These are phyloP conservation scores for Timema cristinae DNA, from an alignment of 2,888 invertebrate genomes.

Conservation along the genomic window DNA sequence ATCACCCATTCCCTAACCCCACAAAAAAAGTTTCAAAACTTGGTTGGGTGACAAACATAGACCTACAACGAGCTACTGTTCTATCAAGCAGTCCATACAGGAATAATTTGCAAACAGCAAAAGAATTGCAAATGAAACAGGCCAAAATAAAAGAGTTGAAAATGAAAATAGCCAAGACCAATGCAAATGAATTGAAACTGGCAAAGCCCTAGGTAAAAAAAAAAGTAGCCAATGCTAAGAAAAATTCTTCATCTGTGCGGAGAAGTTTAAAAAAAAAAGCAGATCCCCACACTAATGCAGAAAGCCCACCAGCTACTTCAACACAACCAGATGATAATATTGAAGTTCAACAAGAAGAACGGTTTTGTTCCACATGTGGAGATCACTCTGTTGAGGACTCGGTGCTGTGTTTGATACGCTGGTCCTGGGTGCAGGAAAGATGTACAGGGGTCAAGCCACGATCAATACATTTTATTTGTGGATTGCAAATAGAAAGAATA, in stretches of 20 bases:
- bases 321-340: not conserved
- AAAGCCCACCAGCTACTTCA: not conserved
- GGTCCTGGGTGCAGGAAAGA: not conserved
- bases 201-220: not conserved
- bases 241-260: not conserved
- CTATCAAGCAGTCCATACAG: not conserved
- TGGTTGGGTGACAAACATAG: not conserved
- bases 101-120: not conserved
- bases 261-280: not conserved
- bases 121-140: not conserved
- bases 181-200: not conserved
- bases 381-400: not conserved
- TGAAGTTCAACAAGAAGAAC: not conserved
- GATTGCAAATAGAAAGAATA: not conserved
- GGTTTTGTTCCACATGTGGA: not conserved
- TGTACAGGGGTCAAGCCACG: not conserved
- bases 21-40: not conserved
- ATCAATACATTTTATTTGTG: not conserved
- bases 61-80: not conserved
- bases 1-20: not conserved
- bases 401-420: conserved; percentile 5
- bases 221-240: not conserved
- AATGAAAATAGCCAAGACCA: not conserved
- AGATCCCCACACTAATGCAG: not conserved
- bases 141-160: conserved; percentile 7